phyloP scores from a whole-genome alignment of 2,797 vertebrate genomes.

The Ctenopoma kingsleyae region DNA sequence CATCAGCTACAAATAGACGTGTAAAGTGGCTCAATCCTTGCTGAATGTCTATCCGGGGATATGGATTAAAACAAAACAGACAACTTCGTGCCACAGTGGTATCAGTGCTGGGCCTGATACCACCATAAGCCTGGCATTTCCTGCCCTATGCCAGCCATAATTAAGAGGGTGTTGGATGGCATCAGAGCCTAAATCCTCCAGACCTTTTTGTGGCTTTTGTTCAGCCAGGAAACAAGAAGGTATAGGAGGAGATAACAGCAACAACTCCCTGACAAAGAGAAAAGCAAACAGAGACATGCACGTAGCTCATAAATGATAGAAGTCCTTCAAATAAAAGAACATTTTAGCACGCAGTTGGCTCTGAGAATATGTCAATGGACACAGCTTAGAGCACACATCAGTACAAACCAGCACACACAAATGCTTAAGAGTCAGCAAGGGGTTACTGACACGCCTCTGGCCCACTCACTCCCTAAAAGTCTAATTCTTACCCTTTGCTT shows the following conservation, averaged over 20 bases:
- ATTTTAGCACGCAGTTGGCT: constrained; percentile 45
- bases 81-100: constrained; percentile 70
- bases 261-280: constrained; percentile 50
- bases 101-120: constrained; percentile 65
- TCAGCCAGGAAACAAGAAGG: constrained; percentile 57
- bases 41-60: constrained; percentile 80
- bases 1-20: constrained; percentile 78
- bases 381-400: constrained; percentile 40
- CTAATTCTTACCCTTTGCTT: constrained; percentile 56
- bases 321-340: constrained; percentile 46
- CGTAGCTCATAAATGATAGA: constrained; percentile 55
- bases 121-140: constrained; percentile 81
- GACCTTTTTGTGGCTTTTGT: constrained; percentile 72
- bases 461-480: constrained; percentile 36
- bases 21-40: constrained; percentile 77
- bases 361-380: constrained; percentile 36
- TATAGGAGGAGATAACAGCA: constrained; percentile 51
- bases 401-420: constrained; percentile 12
- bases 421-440: constrained; percentile 28
- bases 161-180: constrained; percentile 78
- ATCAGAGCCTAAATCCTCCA: constrained; percentile 64
- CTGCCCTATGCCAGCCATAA: constrained; percentile 79
- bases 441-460: constrained; percentile 41
- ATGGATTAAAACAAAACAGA: constrained; percentile 77
- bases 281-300: constrained; percentile 53